Conservation (phyloP, 2,797 vertebrate genomes). For the Eulemur rubriventer region DNA sequence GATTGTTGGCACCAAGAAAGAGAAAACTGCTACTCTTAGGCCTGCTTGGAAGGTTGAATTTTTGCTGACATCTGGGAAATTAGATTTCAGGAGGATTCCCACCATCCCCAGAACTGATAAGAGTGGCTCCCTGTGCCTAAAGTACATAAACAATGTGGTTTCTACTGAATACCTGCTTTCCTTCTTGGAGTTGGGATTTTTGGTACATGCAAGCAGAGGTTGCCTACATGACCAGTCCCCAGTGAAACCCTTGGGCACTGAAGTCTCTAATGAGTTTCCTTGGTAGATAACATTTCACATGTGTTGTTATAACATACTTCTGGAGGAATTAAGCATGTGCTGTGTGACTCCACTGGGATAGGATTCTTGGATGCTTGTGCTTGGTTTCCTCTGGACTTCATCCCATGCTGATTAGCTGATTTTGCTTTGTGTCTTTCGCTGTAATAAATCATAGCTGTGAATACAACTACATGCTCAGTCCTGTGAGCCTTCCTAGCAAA, state of each 20-base stretch:
- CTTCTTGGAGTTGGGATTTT: background rate
- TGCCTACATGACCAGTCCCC: background rate
- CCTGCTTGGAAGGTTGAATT: background rate
- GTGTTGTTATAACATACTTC: background rate
- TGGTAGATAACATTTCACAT: background rate
- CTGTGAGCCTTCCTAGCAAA: background rate
- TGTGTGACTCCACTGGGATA: background rate
- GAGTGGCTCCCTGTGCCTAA: background rate
- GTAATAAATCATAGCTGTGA: background rate
- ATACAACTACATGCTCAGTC: background rate
- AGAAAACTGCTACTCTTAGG: background rate
- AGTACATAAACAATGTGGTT: background rate
- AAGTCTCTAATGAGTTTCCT: background rate
- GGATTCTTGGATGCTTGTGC: background rate
- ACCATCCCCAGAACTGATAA: background rate
- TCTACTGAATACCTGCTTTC: background rate
- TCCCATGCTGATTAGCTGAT: background rate
- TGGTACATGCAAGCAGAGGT: too few species aligned
- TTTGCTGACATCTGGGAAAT: background rate
- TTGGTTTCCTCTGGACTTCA: background rate
- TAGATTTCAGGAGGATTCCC: background rate
- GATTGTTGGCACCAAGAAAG: background rate
- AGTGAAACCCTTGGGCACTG: background rate
- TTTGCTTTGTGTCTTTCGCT: constrained; percentile 13
- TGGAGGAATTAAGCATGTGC: background rate